Evolutionary conservation across 2,113 vertebrate genomes (phyloP).

Genomic region (Melanerpes formicivorus): DNA sequence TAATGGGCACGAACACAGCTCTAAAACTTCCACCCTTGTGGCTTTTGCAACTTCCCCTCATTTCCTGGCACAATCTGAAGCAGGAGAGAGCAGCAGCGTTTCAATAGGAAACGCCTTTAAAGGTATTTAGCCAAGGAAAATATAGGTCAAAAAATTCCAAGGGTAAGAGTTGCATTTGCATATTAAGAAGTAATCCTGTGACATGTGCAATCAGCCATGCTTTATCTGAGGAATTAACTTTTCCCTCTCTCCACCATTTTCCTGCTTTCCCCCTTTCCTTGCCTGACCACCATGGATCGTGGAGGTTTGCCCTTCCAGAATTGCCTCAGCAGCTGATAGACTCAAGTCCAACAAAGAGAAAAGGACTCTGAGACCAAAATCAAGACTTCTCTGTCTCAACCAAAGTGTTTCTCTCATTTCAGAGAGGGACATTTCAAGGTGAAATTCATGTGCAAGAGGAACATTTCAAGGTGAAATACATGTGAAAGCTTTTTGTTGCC

Average conservation of each 20-base stretch:
- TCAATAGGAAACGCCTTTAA: neutral
- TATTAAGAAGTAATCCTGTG: neutral
- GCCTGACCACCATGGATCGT: rapidly evolving
- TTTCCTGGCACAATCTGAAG: conserved; percentile 7
- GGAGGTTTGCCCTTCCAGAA: neutral
- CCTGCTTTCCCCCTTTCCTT: neutral
- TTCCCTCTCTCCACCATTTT: neutral
- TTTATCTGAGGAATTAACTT: neutral
- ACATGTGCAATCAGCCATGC: neutral
- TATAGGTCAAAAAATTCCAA: neutral
- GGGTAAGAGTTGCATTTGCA: neutral
- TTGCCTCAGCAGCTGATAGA: neutral
- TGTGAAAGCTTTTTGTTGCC: neutral
- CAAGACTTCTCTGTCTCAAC: neutral
- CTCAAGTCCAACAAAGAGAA: neutral
- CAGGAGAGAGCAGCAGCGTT: too few species aligned
- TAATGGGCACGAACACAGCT: conserved; percentile 54
- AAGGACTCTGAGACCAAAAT: neutral
- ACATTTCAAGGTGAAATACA: rapidly evolving
- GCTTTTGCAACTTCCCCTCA: conserved; percentile 1
- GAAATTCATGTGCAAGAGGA: neutral
- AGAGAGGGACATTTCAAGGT: rapidly evolving
- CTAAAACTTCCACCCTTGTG: conserved; percentile 33
- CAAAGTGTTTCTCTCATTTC: neutral
- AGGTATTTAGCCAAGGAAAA: neutral